Evolutionary conservation across 2,888 invertebrate genomes (phyloP).

Genomic region (Melinopterus prodromus): DNA sequence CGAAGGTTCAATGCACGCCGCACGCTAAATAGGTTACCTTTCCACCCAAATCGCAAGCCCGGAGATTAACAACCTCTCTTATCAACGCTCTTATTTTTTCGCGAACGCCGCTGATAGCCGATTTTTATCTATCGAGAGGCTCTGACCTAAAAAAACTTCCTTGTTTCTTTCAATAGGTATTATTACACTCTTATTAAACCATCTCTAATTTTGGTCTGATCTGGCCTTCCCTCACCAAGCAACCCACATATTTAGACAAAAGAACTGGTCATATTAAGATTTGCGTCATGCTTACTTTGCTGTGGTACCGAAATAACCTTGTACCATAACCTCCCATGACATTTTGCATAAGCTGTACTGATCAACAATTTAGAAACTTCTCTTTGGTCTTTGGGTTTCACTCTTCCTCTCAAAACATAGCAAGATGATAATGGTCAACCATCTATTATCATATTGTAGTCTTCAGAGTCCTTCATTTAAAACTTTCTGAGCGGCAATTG

Average conservation of each 20-base stretch:
- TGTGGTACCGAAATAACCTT: background rate
- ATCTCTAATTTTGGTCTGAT: background rate
- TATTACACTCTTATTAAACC: background rate
- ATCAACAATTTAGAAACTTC: background rate
- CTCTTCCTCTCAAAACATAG: no score
- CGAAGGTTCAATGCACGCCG: slow-evolving; percentile 60
- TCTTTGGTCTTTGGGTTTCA: no score
- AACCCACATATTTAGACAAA: background rate
- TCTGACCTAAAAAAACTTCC: background rate
- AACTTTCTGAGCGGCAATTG: no score
- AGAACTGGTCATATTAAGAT: background rate
- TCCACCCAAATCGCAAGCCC: slow-evolving; percentile 43
- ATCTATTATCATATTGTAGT: no score
- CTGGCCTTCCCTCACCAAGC: background rate
- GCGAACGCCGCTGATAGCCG: background rate
- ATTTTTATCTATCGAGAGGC: background rate
- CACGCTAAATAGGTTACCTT: slow-evolving; percentile 61
- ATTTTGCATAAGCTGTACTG: background rate
- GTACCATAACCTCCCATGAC: background rate
- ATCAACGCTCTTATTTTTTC: background rate
- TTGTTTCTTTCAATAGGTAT: background rate
- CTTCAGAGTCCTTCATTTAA: no score
- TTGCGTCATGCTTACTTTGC: background rate
- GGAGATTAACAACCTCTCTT: background rate
- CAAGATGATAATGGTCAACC: no score